phyloP scores from a whole-genome alignment of 2,888 invertebrate species.

The Mythimna lalbum region DNA sequence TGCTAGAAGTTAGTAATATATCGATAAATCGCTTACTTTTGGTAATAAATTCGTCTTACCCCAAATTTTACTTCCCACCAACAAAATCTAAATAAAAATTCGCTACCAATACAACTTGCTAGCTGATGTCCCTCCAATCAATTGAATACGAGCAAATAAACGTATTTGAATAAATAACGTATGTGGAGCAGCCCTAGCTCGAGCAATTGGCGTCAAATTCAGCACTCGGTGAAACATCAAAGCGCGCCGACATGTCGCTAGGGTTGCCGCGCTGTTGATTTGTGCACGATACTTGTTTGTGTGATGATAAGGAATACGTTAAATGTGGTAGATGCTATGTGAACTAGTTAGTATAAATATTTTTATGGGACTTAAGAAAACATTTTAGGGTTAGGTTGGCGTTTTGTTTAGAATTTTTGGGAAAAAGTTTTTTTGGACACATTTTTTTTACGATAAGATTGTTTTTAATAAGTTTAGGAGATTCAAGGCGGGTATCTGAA shows the following conservation, averaged over 20 bases:
- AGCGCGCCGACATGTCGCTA: conserved; percentile 69
- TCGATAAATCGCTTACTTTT: background rate
- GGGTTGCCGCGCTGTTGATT: conserved; percentile 68
- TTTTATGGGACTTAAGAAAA: background rate
- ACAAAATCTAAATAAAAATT: conserved; percentile 35
- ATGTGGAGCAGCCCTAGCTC: conserved; percentile 71
- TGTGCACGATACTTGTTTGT: conserved; percentile 50
- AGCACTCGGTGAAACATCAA: conserved; percentile 75
- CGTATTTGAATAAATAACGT: conserved; percentile 82
- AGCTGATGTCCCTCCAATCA: conserved; percentile 72
- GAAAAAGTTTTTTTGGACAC: background rate
- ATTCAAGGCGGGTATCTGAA: too few relatives aligned
- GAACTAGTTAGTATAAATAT: conserved; percentile 7
- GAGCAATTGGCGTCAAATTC: conserved; percentile 82
- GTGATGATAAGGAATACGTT: conserved; percentile 38
- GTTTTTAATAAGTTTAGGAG: too few relatives aligned
- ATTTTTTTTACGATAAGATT: background rate
- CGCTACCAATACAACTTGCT: conserved; percentile 36
- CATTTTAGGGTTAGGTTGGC: background rate
- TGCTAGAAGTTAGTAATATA: background rate
- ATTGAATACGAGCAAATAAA: conserved; percentile 76
- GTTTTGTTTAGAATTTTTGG: background rate
- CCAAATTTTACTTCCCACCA: conserved; percentile 2
- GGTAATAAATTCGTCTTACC: background rate
- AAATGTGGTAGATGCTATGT: background rate